Evolutionary conservation across 1,140 invertebrate species (phyloP).

Genomic region (Drosophila lini): DNA sequence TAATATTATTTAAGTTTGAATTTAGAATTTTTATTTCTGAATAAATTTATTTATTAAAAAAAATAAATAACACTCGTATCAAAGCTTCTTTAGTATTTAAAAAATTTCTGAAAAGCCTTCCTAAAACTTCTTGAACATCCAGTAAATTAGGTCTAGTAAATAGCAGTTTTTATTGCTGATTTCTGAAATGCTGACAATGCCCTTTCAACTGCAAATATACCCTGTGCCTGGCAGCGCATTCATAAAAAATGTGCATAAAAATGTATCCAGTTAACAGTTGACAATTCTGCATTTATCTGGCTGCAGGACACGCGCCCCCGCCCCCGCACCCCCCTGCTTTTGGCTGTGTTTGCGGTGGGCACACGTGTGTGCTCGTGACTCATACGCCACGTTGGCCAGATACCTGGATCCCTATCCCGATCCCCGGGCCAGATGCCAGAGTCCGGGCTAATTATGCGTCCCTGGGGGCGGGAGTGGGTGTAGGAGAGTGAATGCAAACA

Average conservation of each 20-base stretch:
- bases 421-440: conserved; percentile 7
- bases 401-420: not conserved
- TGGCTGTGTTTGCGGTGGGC: conserved; percentile 3
- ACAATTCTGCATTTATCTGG: conserved; percentile 42
- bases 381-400: conserved; percentile 35
- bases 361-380: conserved; percentile 42
- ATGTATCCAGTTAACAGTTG: conserved; percentile 36
- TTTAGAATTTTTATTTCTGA: too few relatives aligned
- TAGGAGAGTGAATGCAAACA: conserved; percentile 34
- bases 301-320: conserved; percentile 12
- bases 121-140: not conserved
- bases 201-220: not conserved
- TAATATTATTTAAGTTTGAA: not conserved
- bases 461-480: conserved; percentile 2
- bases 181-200: not conserved
- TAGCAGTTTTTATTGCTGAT: not conserved
- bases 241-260: conserved; percentile 22
- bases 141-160: not conserved
- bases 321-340: not conserved
- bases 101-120: not conserved
- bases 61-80: not conserved
- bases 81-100: not conserved
- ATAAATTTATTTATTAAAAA: too few relatives aligned
- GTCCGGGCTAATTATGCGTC: conserved; percentile 66
- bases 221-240: too few relatives aligned